These are phyloP conservation scores for Coendou prehensilis DNA, from an alignment of 2,797 vertebrate species.

Conservation along the genomic window DNA sequence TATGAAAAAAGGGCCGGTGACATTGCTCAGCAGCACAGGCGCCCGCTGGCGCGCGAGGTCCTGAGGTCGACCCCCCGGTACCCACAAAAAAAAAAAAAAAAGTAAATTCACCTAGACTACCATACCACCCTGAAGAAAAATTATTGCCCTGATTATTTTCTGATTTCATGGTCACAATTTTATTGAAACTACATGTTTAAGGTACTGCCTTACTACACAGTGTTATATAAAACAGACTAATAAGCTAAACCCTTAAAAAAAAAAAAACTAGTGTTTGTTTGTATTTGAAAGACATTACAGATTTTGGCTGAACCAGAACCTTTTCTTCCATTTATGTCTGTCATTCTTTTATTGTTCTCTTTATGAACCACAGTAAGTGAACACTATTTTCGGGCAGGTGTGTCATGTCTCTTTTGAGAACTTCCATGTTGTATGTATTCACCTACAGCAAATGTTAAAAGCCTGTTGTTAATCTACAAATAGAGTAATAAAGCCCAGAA, in stretches of 20 bases:
- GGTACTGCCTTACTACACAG: neutral
- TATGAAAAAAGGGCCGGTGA: too few relatives aligned
- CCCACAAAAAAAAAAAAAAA: neutral
- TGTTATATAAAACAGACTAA: neutral
- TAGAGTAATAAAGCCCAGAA: slow-evolving; percentile 11
- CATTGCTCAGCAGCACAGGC: too few relatives aligned
- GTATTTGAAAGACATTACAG: slow-evolving; percentile 11
- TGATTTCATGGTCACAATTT: neutral
- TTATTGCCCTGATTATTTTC: slow-evolving; percentile 36
- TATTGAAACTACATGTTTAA: slow-evolving; percentile 46
- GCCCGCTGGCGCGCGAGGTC: too few relatives aligned
- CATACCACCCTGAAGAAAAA: slow-evolving; percentile 37
- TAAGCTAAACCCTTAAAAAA: neutral
- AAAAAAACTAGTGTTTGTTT: neutral
- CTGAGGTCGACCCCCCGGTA: too few relatives aligned
- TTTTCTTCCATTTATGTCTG: neutral
- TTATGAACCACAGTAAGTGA: neutral
- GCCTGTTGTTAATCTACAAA: slow-evolving; percentile 37
- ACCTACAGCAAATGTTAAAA: neutral
- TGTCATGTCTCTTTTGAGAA: neutral
- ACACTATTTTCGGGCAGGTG: neutral
- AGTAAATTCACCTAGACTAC: slow-evolving; percentile 11
- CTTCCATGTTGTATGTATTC: neutral
- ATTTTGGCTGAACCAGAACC: slow-evolving; percentile 10
- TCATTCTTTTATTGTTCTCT: neutral